Percentiles rank a stretch among this genome's conserved stretches.
phyloP scores from a whole-genome alignment of 2,888 invertebrate species.

The Orthosia gracilis region DNA sequence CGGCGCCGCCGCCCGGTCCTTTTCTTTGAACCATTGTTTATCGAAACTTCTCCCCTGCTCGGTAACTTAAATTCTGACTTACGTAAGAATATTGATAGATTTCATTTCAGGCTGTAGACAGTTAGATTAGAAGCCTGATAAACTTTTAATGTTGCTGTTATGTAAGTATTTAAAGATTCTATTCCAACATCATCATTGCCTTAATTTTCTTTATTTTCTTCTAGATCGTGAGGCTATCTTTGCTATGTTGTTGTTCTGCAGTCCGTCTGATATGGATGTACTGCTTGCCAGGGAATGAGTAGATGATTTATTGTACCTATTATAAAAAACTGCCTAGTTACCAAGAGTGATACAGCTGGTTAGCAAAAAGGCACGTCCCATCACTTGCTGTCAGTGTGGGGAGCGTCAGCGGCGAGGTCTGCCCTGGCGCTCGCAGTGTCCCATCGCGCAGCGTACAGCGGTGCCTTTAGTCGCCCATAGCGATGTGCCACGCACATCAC shows the following conservation, averaged over 20 bases:
- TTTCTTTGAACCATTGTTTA: conserved; percentile 39
- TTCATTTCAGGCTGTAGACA: conserved; percentile 3
- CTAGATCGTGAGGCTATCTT: background rate
- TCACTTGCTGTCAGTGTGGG: no score
- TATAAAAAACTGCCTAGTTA: background rate
- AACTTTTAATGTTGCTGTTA: conserved; percentile 19
- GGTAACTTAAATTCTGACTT: conserved; percentile 34
- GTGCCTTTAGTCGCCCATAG: conserved; percentile 93
- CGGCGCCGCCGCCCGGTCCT: conserved; percentile 1
- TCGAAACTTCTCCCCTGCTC: conserved; percentile 19
- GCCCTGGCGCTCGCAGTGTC: conserved; percentile 89
- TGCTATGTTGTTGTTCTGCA: background rate
- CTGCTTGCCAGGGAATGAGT: background rate
- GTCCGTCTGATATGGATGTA: background rate
- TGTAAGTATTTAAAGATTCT: background rate
- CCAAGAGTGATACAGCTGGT: conserved; percentile 91
- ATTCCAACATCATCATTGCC: background rate
- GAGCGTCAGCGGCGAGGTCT: conserved; percentile 92
- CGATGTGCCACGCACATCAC: conserved; percentile 93
- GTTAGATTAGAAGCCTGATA: conserved; percentile 16
- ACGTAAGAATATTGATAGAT: conserved; percentile 16
- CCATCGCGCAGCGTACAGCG: conserved; percentile 93
- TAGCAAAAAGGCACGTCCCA: conserved; percentile 94
- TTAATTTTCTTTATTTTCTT: background rate
- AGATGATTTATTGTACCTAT: background rate